phyloP scores from a whole-genome alignment of 1,140 invertebrate genomes.

The Scaptomyza pallida region DNA sequence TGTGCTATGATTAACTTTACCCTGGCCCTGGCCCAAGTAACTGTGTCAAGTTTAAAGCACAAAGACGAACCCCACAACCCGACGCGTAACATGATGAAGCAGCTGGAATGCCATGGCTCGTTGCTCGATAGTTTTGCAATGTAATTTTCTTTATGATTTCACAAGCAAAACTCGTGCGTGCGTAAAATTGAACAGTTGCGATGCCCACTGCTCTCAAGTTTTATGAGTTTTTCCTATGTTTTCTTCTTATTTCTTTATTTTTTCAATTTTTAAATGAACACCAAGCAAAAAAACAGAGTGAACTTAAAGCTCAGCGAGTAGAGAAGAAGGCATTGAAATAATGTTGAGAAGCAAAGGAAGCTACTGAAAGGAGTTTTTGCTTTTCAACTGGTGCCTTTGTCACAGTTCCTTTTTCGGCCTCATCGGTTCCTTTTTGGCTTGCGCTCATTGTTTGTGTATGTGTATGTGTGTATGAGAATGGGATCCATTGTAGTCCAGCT shows the following conservation, averaged over 20 bases:
- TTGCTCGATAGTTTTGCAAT: conserved; percentile 61
- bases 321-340: background rate
- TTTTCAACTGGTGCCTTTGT: conserved; percentile 50
- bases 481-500: conserved; percentile 48
- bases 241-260: no score
- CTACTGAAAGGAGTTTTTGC: conserved; percentile 38
- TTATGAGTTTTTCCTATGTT: conserved; percentile 43
- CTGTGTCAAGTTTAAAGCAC: conserved; percentile 70
- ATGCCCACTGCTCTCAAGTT: conserved; percentile 28
- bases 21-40: conserved; percentile 18
- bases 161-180: conserved; percentile 67
- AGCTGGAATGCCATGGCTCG: conserved; percentile 51
- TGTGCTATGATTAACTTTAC: conserved; percentile 63
- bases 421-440: conserved; percentile 67
- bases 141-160: conserved; percentile 74
- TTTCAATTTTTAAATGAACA: conserved; percentile 47
- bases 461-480: conserved; percentile 25
- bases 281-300: conserved; percentile 19
- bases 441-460: conserved; percentile 53
- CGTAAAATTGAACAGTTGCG: conserved; percentile 70
- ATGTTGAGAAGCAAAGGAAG: conserved; percentile 6
- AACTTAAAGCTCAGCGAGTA: conserved; percentile 54
- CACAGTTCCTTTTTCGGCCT: conserved; percentile 39
- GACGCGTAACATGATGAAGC: conserved; percentile 25
- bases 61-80: background rate